Base-by-base conservation (phyloP, 2,113 vertebrate species). In the Lepus timidus region DNA sequence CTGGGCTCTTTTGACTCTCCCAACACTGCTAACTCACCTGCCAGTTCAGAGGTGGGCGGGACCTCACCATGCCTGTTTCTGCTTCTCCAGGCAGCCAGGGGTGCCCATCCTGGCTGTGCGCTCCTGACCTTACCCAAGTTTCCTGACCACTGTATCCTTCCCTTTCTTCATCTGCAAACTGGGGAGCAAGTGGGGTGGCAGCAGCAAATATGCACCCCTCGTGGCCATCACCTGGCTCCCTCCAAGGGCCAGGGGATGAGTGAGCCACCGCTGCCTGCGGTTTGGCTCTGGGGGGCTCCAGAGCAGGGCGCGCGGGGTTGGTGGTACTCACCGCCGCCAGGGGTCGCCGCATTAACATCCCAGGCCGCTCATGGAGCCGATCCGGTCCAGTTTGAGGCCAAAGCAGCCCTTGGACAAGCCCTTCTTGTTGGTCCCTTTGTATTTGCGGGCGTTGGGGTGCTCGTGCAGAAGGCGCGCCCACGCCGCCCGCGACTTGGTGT, bases 331-430 rank as follows among this genome's bases (percentile, higher is more conserved):
- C 99, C 98, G 97, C 97, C 98, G 98, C 97, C 94, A 96, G 93
- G 96, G 94, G 98, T 95, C 97, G 97, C 98, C 84, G 74, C 97
- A 96, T 96, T 99, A 99, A 98, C 99, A 99, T 88, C 99, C 99
- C 98, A 99, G 99, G 93, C 99, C 99, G 94, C 99, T 99, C 97
- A 99, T 98, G 98, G 99, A 98, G 95, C 99, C 99, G 98, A 99
- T 99, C 88, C 99, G 99, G 98, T 99, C 99, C 98, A 99, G 98
- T 97, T 99, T 99, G 97, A 99, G 99, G 94, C 99, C 99, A 97
- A 99, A 99, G 98, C 99, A 99, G 97, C 99, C 99, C 91, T 99
- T 97, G 94, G 98, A 98, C 39, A 98, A 97, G 6, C 98, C 99
- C 96, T 99, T 99, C 98, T 99, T 99, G 92, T 96, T 98, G 76